Percentiles rank a stretch among this genome's conserved stretches.
phyloP scores from a whole-genome alignment of 2,888 invertebrate genomes.

The Melinopterus prodromus region DNA sequence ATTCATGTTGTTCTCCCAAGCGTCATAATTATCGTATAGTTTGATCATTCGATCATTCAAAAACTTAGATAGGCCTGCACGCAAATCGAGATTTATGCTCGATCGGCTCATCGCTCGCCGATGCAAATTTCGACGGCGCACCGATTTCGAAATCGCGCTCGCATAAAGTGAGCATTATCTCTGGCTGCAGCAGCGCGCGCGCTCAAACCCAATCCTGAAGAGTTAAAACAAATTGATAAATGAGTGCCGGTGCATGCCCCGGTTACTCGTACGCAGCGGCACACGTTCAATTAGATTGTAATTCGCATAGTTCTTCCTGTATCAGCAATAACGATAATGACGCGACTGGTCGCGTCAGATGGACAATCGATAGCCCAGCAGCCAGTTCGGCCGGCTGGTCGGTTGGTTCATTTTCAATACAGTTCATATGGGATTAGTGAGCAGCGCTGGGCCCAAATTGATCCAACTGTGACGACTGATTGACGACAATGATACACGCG shows the following conservation, averaged over 20 bases:
- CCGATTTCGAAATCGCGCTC: constrained; percentile 17
- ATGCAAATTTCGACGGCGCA: neutral
- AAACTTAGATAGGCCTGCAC: neutral
- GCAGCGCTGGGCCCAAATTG: constrained; percentile 45
- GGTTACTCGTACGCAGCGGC: constrained; percentile 28
- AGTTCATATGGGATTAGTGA: constrained; percentile 48
- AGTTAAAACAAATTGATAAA: constrained; percentile 4
- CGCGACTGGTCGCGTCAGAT: constrained; percentile 29
- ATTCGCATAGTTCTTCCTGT: constrained; percentile 46
- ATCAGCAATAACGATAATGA: constrained; percentile 46
- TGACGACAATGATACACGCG: constrained; percentile 57
- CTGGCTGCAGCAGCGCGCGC: constrained; percentile 5
- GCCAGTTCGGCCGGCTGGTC: neutral
- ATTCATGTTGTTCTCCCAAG: neutral
- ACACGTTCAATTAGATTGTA: constrained; percentile 52
- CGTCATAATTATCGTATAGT: neutral
- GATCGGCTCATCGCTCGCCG: neutral
- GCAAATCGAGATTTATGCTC: neutral
- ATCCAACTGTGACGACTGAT: constrained; percentile 56
- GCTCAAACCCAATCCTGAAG: neutral
- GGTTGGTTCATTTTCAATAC: constrained; percentile 52
- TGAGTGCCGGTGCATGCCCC: neutral
- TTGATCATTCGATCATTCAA: neutral
- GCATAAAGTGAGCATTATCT: constrained; percentile 22
- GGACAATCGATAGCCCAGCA: neutral